phyloP scores from a whole-genome alignment of 2,113 vertebrate genomes.

The Natator depressus region DNA sequence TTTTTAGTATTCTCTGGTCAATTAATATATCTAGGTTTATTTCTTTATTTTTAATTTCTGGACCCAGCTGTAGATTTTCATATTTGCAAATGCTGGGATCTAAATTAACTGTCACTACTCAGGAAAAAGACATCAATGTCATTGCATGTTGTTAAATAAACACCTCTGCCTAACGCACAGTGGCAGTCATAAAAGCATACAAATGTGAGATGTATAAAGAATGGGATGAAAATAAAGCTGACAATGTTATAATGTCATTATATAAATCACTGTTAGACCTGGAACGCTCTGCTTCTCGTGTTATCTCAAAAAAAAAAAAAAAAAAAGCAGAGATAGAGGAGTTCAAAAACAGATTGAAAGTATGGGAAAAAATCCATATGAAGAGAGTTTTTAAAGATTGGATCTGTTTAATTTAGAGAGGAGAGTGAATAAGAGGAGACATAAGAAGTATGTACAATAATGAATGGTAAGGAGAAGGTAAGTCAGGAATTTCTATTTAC shows the following conservation, averaged over 20 bases:
- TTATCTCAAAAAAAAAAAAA: not conserved
- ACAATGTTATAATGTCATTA: constrained; percentile 41
- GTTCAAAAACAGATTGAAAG: constrained; percentile 22
- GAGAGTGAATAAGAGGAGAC: not conserved
- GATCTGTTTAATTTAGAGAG: not conserved
- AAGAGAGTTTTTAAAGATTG: constrained; percentile 7
- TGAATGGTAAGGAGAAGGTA: not conserved
- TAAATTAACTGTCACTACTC: constrained; percentile 43
- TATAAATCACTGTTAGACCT: constrained; percentile 17
- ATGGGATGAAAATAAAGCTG: not conserved
- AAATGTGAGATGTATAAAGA: not conserved
- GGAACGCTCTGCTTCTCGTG: not conserved
- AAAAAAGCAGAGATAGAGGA: not conserved
- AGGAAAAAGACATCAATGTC: not conserved
- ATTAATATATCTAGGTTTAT: constrained; percentile 12
- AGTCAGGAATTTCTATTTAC: not conserved
- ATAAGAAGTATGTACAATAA: constrained; percentile 9
- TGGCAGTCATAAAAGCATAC: constrained; percentile 16
- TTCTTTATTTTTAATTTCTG: constrained; percentile 57
- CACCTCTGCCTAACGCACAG: not conserved
- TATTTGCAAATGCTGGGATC: constrained; percentile 45
- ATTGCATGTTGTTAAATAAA: not conserved
- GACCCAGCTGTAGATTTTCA: constrained; percentile 13
- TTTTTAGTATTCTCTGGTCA: not conserved
- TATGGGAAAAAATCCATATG: not conserved